Evolutionary conservation across 35 echinoderm and acorn worm genomes (phyloP), one percentile per base, ranked within the genome.

Genomic region (Anneissia japonica): DNA sequence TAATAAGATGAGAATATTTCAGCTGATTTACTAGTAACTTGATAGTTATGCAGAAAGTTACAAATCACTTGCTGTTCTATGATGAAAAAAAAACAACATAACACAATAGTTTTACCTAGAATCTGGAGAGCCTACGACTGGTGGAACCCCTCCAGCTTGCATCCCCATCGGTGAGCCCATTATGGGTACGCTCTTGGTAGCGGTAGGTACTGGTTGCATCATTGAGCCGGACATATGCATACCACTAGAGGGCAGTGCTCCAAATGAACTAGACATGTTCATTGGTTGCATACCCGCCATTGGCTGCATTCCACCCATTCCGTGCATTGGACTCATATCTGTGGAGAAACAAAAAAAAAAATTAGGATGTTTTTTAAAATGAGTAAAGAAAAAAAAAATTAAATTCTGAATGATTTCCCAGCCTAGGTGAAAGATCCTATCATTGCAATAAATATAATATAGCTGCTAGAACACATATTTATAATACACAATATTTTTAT

Each of bases 321-420:
- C 82, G 12, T 46, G 81, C 23, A 84, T 37, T 11, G 88, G 88
- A 32, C 75, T 46, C 82, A 90, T 85, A 75, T 37, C 55, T 73
- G 83, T 38, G 35, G 37, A 28, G 1, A 64, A 64, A 9, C 7
- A 85, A 10, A 13, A 16, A 10, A 78, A 13, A 64, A 14, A 14
- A 28, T 13, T 64, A 13, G 12, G 12, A 64, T 64, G 13, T 35
- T 35, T 79, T 21, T 36, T 79, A 79, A 4, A 79, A 79, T 7
- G 35, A 23, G 37, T 4, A 80, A 38, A 80, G 31, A 19, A 80
- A 37, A 34, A 32, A 14, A n/a, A 64, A 12, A 64, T 64, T n/a
- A n/a, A n/a, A n/a, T n/a, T n/a, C n/a, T n/a, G n/a, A n/a, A n/a
- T n/a, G n/a, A n/a, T n/a, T n/a, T n/a, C n/a, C n/a, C n/a, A n/a